A percentile compares a stretch with the other conserved stretches of the same genome.
phyloP scores from a whole-genome alignment of 2,797 vertebrate species.

The Vultur gryphus region DNA sequence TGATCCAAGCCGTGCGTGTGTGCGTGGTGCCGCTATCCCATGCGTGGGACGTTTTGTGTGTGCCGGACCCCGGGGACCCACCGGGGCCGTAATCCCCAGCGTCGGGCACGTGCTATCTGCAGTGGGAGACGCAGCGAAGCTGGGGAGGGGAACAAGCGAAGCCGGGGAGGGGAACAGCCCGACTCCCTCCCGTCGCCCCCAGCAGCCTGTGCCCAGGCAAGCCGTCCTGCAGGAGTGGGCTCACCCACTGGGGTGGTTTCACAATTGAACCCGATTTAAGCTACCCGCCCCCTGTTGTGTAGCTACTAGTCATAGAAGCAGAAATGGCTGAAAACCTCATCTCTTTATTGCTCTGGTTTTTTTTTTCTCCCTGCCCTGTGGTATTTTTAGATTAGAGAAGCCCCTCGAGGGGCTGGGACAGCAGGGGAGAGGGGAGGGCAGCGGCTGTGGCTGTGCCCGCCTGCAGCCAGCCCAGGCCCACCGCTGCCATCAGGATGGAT shows the following conservation, averaged over 20 bases:
- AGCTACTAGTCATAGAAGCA: background rate
- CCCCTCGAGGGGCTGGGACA: background rate
- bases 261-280: background rate
- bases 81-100: fast-evolving
- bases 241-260: background rate
- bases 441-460: too few species aligned
- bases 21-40: fast-evolving
- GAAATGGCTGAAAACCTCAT: background rate
- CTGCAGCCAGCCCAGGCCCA: background rate
- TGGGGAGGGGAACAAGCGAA: background rate
- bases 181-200: background rate
- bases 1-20: fast-evolving
- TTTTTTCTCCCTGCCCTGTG: background rate
- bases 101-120: fast-evolving
- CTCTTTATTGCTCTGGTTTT: background rate
- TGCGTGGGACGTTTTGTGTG: fast-evolving
- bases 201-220: fast-evolving
- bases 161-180: background rate
- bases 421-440: background rate
- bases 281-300: too few species aligned
- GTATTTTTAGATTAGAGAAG: background rate
- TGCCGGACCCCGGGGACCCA: fast-evolving
- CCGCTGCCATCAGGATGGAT: background rate
- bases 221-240: background rate
- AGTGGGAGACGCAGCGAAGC: fast-evolving